Conservation (phyloP, 2,888 invertebrate genomes). For the Phalera bucephala region DNA sequence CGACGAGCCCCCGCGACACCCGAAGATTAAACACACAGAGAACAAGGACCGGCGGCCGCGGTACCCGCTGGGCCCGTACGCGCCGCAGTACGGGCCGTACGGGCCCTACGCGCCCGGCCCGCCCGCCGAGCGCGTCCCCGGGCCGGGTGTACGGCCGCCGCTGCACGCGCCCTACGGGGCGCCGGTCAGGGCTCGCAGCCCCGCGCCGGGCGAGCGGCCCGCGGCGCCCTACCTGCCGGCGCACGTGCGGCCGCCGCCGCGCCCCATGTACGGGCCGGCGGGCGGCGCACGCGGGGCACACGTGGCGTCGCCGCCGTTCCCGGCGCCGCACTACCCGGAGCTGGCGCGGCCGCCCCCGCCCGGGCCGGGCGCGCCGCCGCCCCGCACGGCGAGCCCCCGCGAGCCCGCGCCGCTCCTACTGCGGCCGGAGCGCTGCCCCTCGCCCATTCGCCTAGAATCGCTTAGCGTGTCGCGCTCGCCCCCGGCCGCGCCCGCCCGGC, state of each 20-base stretch:
- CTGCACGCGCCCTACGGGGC: conserved; percentile 16
- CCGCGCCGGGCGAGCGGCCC: conserved; percentile 15
- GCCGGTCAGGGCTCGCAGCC: conserved; percentile 2
- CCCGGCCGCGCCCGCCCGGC: conserved; percentile 9
- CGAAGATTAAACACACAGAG: conserved; percentile 75
- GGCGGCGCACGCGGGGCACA: conserved; percentile 13
- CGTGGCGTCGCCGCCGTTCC: conserved; percentile 9
- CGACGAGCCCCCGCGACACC: conserved; percentile 59
- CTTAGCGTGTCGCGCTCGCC: conserved; percentile 16
- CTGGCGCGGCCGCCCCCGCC: conserved; percentile 50
- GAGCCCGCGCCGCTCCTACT: conserved; percentile 23
- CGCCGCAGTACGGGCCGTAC: conserved; percentile 73
- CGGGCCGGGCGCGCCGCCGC: conserved; percentile 40
- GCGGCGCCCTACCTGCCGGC: conserved; percentile 14
- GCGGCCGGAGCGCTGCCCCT: conserved; percentile 18
- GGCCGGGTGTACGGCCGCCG: conserved; percentile 13
- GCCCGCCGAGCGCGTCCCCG: conserved; percentile 17
- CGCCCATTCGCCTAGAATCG: conserved; percentile 7
- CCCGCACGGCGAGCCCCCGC: conserved; percentile 13
- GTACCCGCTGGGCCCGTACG: conserved; percentile 75
- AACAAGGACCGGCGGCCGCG: conserved; percentile 68
- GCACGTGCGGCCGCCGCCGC: conserved; percentile 20
- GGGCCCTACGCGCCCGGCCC: conserved; percentile 65
- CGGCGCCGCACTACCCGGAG: conserved; percentile 21
- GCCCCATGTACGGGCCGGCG: conserved; percentile 62